Conservation (phyloP, 2,113 vertebrate species). For the Arvicanthis niloticus region DNA sequence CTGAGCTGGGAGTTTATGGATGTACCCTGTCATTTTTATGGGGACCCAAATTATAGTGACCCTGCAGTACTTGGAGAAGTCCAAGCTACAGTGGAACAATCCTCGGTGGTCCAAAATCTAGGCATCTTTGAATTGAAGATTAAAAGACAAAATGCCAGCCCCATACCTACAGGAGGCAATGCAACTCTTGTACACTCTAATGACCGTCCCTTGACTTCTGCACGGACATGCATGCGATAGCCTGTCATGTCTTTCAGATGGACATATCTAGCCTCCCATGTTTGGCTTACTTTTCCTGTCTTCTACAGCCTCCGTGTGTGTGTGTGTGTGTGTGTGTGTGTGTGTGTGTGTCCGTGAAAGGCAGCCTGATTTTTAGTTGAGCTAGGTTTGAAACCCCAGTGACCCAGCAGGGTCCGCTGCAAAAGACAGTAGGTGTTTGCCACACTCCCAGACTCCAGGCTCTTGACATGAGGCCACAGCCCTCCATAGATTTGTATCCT, state of each 20-base stretch:
- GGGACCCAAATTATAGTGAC: not conserved
- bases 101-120: not conserved
- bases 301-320: not conserved
- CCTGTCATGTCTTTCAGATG: not conserved
- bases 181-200: not conserved
- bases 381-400: too few relatives aligned
- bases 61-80: not conserved
- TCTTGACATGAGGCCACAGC: too few relatives aligned
- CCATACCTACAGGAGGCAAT: not conserved
- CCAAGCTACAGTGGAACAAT: not conserved
- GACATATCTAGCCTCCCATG: not conserved
- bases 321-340: not conserved
- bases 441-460: too few relatives aligned
- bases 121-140: not conserved
- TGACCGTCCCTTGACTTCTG: not conserved
- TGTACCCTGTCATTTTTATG: not conserved
- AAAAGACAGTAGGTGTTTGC: too few relatives aligned
- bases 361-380: too few relatives aligned
- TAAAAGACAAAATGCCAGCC: not conserved
- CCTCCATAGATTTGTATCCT: too few relatives aligned
- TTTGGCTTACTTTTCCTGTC: not conserved
- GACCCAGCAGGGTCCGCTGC: too few relatives aligned
- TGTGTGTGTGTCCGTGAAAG: too few relatives aligned
- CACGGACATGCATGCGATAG: not conserved
- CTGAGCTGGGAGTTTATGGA: not conserved